phyloP scores from a whole-genome alignment of 2,888 invertebrate genomes.

The Drosophila ezoana region DNA sequence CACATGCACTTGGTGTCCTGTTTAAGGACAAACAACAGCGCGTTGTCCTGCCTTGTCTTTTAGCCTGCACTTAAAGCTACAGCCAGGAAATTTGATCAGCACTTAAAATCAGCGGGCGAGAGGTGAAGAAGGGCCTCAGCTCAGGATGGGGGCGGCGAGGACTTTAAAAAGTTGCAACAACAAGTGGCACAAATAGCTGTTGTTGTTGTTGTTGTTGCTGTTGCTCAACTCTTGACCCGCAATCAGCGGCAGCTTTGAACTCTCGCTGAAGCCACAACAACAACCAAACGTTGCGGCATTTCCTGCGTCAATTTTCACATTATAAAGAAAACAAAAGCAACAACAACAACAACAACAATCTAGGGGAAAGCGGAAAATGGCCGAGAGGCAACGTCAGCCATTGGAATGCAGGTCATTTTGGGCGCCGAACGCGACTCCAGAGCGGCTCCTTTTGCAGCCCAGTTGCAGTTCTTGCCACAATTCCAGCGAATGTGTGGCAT shows the following conservation, averaged over 20 bases:
- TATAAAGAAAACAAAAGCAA: conserved; percentile 9
- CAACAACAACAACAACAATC: conserved; percentile 14
- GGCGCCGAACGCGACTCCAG: conserved; percentile 21
- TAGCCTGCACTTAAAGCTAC: conserved; percentile 64
- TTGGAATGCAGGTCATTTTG: conserved; percentile 60
- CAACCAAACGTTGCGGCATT: conserved; percentile 58
- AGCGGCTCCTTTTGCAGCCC: conserved; percentile 46
- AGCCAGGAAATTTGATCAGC: conserved; percentile 78
- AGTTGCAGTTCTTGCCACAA: conserved; percentile 18
- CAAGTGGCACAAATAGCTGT: conserved; percentile 52
- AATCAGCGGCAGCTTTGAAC: conserved; percentile 68
- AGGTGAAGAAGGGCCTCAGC: neutral
- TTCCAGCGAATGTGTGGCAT: conserved; percentile 16
- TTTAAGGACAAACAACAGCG: conserved; percentile 56
- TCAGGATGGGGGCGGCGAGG: conserved; percentile 5
- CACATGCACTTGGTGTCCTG: conserved; percentile 54
- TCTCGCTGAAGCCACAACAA: conserved; percentile 21
- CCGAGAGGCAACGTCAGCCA: conserved; percentile 34
- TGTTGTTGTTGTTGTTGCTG: conserved; percentile 15
- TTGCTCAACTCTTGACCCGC: conserved; percentile 69
- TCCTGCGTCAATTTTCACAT: conserved; percentile 77
- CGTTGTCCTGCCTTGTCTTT: conserved; percentile 35
- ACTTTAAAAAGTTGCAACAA: conserved; percentile 53
- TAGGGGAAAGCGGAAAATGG: conserved; percentile 2
- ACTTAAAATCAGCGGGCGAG: conserved; percentile 43